These are phyloP conservation scores for Orchesellides sinensis DNA, from an alignment of 2,888 invertebrate genomes.

Conservation along the genomic window DNA sequence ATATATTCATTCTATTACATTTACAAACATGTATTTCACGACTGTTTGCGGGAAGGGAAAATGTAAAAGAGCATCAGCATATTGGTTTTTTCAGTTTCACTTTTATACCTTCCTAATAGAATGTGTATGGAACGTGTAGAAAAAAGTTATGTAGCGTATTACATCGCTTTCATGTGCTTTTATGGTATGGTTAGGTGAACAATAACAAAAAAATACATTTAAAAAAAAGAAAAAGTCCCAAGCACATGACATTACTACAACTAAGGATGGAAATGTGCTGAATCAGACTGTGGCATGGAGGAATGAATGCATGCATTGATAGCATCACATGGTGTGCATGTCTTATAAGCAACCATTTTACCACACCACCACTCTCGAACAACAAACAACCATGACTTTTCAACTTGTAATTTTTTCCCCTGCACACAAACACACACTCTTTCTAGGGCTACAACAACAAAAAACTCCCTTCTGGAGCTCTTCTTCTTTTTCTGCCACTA, in stretches of 20 bases:
- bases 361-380: no score
- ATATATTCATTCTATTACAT: no score
- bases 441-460: background rate
- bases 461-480: background rate
- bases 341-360: constrained; percentile 30
- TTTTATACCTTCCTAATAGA: background rate
- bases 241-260: background rate
- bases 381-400: constrained; percentile 53
- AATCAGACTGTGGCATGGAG: background rate
- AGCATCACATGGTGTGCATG: constrained; percentile 56
- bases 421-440: constrained; percentile 8
- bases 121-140: background rate
- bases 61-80: background rate
- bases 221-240: background rate
- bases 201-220: constrained; percentile 18
- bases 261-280: no score
- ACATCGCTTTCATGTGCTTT: background rate
- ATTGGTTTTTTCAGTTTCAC: background rate
- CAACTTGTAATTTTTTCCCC: constrained; percentile 48
- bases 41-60: background rate
- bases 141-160: no score
- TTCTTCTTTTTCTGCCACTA: constrained; percentile 30
- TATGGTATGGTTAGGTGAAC: constrained; percentile 1
- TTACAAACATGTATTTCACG: background rate
- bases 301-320: background rate